Conservation (phyloP, 2,797 vertebrate species). For the Pangasius macronema region DNA sequence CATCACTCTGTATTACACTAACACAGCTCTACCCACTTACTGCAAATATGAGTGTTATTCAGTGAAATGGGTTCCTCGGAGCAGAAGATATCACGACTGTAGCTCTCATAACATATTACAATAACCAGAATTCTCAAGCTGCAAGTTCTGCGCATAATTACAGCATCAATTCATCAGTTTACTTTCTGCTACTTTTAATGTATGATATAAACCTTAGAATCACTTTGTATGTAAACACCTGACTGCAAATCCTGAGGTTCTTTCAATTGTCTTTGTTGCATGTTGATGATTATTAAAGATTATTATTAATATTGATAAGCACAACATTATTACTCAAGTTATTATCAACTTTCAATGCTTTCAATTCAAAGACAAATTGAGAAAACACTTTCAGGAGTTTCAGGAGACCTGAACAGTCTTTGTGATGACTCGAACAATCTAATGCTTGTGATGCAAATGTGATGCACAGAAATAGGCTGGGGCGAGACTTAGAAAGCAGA, state of each 20-base stretch:
- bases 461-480: conserved; percentile 58
- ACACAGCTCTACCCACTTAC: neutral
- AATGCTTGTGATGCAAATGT: conserved; percentile 50
- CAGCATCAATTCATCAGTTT: neutral
- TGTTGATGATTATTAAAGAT: neutral
- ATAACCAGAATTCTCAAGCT: neutral
- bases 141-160: neutral
- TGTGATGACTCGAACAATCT: conserved; percentile 35
- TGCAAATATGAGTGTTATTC: neutral
- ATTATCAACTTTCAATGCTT: neutral
- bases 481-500: conserved; percentile 64
- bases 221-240: neutral
- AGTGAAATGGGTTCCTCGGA: neutral
- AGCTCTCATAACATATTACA: neutral
- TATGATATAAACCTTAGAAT: neutral
- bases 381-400: conserved; percentile 43
- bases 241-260: neutral
- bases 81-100: neutral
- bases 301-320: neutral
- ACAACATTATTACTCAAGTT: neutral
- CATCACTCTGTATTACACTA: neutral
- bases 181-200: neutral
- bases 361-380: neutral
- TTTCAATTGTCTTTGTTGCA: neutral
- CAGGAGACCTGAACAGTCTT: conserved; percentile 27